Base-by-base conservation (phyloP, 2,113 vertebrate genomes). In the Sinocyclocheilus rhinocerous region DNA sequence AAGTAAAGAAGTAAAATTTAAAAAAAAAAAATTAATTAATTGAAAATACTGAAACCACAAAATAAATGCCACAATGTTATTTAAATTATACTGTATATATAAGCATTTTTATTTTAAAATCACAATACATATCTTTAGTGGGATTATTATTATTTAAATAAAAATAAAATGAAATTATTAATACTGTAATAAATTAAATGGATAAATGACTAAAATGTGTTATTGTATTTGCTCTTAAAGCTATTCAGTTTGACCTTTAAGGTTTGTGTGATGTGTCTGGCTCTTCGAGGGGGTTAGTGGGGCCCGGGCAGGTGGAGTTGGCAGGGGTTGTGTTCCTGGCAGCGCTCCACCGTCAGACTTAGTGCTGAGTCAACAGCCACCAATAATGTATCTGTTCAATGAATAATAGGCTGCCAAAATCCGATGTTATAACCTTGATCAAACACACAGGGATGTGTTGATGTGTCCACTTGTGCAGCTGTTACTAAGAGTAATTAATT, bases 161-260 rank as follows among this genome's bases (percentile, higher is more conserved):
- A 26, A 29, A 65, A 29, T 26, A 26, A 6, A 13, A 15, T 26
- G 4, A 55, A 55, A 55, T 55, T 55, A 26, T 26, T 26, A 65
- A 12, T 63, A 29, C 65, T 9, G 33, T 33, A 69, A 69, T 0
- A 3, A 69, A 4, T 33, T 8, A 33, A 69, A 69, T 9, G 0
- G 16, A 69, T 69, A 36, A 33, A 45, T n/a, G 1, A 75, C 18
- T 12, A 0, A 42, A 8, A 42, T 9, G 15, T 67, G 50, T 76
- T 85, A 59, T 83, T 61, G 55, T 80, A 26, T 55, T 88, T 88
- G 81, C 88, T 85, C 72, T 67, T 84, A 87, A 89, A 89, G 81
- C 86, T 84, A 45, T 87, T 42, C 48, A 81, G 39, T 59, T 84
- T 84, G 85, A 90, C n/a, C 88, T 91, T 89, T 90, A 86, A 88